A percentile compares a stretch with the other conserved stretches of the same genome.
phyloP scores from a whole-genome alignment of 2,113 vertebrate species.

The Elachura formosa region DNA sequence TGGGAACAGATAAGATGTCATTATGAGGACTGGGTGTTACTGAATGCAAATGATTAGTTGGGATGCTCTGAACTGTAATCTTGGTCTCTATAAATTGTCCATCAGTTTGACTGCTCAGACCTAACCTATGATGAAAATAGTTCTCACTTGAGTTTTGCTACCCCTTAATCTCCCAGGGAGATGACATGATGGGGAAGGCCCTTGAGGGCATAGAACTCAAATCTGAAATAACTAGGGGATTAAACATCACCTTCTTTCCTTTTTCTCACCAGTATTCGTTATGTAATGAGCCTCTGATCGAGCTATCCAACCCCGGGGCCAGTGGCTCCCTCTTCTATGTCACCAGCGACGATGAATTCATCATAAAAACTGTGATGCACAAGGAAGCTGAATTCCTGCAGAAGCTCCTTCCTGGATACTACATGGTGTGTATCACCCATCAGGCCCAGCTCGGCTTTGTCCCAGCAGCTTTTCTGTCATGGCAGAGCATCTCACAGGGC shows the following conservation, averaged over 20 bases:
- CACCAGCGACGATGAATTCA: constrained; percentile 96
- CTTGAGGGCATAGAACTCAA: background rate
- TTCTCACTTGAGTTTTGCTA: background rate
- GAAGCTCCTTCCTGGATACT: constrained; percentile 97
- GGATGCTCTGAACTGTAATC: background rate
- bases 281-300: constrained; percentile 95
- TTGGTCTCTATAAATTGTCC: background rate
- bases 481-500: background rate
- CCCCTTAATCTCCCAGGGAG: background rate
- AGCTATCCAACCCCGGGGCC: constrained; percentile 95
- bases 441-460: rapidly evolving
- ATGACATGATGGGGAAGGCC: background rate
- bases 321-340: constrained; percentile 97
- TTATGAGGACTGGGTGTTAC: background rate
- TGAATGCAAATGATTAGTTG: background rate
- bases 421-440: constrained; percentile 81
- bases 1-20: background rate
- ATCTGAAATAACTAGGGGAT: background rate
- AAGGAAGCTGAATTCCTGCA: constrained; percentile 98
- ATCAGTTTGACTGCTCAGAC: background rate
- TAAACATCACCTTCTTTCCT: background rate
- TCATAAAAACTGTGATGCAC: constrained; percentile 99
- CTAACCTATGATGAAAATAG: background rate
- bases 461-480: background rate
- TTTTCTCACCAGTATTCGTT: constrained; percentile 83